phyloP scores from a whole-genome alignment of 2,113 vertebrate species.

The Cheirogaleus medius region DNA sequence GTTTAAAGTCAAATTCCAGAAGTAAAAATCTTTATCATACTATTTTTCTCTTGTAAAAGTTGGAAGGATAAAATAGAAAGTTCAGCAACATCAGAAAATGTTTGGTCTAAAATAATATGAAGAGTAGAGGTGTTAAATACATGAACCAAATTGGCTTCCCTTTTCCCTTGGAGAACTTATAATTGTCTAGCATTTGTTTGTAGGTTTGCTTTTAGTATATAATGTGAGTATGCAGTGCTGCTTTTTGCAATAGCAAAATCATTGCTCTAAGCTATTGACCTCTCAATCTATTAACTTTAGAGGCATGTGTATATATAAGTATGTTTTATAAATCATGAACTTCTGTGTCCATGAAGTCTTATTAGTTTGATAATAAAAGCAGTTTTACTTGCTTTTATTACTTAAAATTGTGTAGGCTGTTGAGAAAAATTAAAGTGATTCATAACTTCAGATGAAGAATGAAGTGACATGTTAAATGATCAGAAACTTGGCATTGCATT shows the following conservation, averaged over 20 bases:
- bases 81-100: background rate
- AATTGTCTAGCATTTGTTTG: background rate
- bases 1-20: slow-evolving; percentile 40
- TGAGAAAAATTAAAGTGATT: slow-evolving; percentile 1
- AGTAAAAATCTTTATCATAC: background rate
- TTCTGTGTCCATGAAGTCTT: background rate
- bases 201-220: background rate
- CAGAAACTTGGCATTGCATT: background rate
- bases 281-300: background rate
- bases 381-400: background rate
- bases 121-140: background rate
- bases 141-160: background rate
- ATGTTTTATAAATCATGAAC: slow-evolving; percentile 14
- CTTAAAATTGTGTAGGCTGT: slow-evolving; percentile 1
- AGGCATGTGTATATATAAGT: background rate
- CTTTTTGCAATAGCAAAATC: background rate
- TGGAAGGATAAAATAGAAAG: background rate
- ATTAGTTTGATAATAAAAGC: slow-evolving; percentile 30
- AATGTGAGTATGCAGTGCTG: background rate
- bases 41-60: slow-evolving; percentile 20
- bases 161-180: background rate
- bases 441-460: slow-evolving; percentile 14
- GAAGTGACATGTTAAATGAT: background rate
- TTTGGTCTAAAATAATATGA: background rate
- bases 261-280: background rate